These are phyloP conservation scores for Drosophila virilis DNA, from an alignment of 1,140 invertebrate genomes.

Conservation along the genomic window DNA sequence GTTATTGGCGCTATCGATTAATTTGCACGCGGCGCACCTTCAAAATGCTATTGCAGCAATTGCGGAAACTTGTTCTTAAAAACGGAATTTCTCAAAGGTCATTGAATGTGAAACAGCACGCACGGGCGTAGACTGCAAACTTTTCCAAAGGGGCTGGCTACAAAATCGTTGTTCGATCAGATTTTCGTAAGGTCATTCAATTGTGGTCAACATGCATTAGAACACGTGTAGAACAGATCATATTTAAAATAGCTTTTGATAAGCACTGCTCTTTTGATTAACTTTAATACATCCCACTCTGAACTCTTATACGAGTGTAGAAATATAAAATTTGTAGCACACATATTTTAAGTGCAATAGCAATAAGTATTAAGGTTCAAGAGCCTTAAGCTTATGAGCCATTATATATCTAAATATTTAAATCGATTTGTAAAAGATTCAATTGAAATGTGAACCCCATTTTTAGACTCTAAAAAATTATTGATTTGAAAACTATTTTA, in stretches of 20 bases:
- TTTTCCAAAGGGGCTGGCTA: background rate
- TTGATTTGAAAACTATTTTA: background rate
- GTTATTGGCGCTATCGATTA: conserved; percentile 74
- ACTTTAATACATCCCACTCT: too few species aligned
- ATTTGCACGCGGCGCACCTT: conserved; percentile 71
- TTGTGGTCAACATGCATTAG: background rate
- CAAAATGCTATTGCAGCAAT: conserved; percentile 71
- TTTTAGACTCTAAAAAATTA: too few species aligned
- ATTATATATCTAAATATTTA: too few species aligned
- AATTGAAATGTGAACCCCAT: too few species aligned
- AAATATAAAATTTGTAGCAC: too few species aligned
- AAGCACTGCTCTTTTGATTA: too few species aligned
- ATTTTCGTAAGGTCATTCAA: background rate
- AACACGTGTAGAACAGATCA: background rate
- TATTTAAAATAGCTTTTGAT: too few species aligned
- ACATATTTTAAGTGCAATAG: too few species aligned
- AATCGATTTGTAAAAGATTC: too few species aligned
- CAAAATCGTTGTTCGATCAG: background rate
- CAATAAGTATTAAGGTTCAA: too few species aligned
- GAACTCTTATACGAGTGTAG: too few species aligned
- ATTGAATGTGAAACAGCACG: conserved; percentile 31
- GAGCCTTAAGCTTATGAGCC: too few species aligned
- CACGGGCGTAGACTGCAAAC: conserved; percentile 18
- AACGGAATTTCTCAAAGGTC: conserved; percentile 64
- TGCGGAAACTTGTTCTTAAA: conserved; percentile 68